A percentile compares a stretch with the other conserved stretches of the same genome.
Evolutionary conservation across 2,888 invertebrate species (phyloP).

Genomic region (Eustalomyia histrio): DNA sequence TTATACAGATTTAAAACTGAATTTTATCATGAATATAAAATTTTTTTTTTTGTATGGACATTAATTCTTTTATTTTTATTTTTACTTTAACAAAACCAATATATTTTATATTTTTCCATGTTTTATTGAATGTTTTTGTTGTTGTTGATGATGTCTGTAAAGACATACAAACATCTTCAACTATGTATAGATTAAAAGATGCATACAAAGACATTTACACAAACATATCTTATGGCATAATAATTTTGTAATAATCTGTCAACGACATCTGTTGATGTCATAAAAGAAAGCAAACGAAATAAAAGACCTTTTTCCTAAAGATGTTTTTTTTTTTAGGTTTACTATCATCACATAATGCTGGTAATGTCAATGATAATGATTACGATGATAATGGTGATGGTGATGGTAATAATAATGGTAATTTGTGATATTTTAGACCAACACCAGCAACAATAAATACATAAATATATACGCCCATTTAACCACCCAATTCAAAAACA

Average conservation of each 20-base stretch:
- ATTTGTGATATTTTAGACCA: constrained; percentile 62
- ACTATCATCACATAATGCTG: constrained; percentile 58
- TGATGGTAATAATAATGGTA: constrained; percentile 61
- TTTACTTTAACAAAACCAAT: too few relatives aligned
- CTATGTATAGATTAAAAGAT: not conserved
- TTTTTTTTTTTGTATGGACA: too few relatives aligned
- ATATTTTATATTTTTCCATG: not conserved
- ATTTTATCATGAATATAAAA: too few relatives aligned
- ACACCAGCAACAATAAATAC: constrained; percentile 32
- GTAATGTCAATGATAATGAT: constrained; percentile 61
- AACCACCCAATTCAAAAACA: constrained; percentile 37
- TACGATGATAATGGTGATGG: constrained; percentile 13
- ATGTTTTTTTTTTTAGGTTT: constrained; percentile 45
- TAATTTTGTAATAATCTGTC: constrained; percentile 79
- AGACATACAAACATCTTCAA: constrained; percentile 21
- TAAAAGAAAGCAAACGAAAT: constrained; percentile 69
- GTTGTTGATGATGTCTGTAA: constrained; percentile 7
- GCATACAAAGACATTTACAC: constrained; percentile 23
- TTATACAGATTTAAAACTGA: too few relatives aligned
- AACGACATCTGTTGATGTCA: constrained; percentile 79
- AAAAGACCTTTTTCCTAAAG: constrained; percentile 69
- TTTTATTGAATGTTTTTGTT: constrained; percentile 23
- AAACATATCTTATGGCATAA: constrained; percentile 70
- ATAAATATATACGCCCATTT: constrained; percentile 38
- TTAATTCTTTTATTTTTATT: too few relatives aligned